Evolutionary conservation across 2,888 invertebrate genomes (phyloP).

Genomic region (Nymphalis c-album): DNA sequence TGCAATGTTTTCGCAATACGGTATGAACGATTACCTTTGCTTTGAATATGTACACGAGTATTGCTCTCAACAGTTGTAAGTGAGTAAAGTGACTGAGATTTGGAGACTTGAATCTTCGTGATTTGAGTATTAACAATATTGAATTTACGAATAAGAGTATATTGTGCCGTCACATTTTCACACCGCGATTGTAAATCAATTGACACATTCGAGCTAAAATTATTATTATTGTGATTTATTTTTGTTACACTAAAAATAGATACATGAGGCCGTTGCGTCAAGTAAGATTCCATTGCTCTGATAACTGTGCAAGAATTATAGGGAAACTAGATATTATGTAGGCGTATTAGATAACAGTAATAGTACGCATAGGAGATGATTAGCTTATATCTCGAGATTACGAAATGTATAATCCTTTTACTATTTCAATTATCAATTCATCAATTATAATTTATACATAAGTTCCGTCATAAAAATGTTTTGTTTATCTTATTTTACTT

Average conservation of each 20-base stretch:
- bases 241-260: constrained; percentile 3
- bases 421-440: background rate
- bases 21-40: constrained; percentile 17
- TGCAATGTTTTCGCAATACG: constrained; percentile 14
- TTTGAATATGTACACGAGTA: constrained; percentile 2
- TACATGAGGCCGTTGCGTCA: constrained; percentile 1
- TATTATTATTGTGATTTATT: constrained; percentile 11
- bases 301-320: constrained; percentile 18
- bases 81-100: constrained; percentile 1
- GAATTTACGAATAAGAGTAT: constrained; percentile 15
- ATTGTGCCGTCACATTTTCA: constrained; percentile 13
- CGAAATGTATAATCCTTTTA: background rate
- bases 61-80: constrained; percentile 7
- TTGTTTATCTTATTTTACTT: background rate
- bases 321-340: constrained; percentile 16
- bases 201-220: constrained; percentile 14
- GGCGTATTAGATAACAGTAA: constrained; percentile 23
- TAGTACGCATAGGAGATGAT: constrained; percentile 5
- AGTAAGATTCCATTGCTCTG: constrained; percentile 19
- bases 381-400: constrained; percentile 4
- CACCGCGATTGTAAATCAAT: constrained; percentile 22
- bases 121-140: constrained; percentile 19
- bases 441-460: background rate
- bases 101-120: constrained; percentile 17
- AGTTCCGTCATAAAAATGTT: background rate